Evolutionary conservation across 1,140 invertebrate genomes (phyloP).

Genomic region (Limonius californicus): DNA sequence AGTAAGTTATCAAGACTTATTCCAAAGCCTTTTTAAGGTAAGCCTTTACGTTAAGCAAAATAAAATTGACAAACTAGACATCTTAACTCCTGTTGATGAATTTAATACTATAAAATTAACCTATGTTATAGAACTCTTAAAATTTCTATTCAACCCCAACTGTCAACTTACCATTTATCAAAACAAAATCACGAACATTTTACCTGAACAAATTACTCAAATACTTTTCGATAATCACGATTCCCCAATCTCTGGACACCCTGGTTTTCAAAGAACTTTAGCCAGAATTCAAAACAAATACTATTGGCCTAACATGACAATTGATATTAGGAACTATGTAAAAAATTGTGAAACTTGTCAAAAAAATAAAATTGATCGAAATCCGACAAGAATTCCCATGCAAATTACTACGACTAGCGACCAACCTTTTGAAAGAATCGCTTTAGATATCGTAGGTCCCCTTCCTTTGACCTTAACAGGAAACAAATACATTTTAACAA

Average conservation of each 20-base stretch:
- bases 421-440: conserved; percentile 34
- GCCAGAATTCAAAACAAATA: neutral
- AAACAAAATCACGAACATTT: no score
- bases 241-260: neutral
- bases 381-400: conserved; percentile 17
- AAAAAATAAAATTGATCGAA: no score
- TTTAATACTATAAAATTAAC: neutral
- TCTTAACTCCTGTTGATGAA: neutral
- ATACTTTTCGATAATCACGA: neutral
- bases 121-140: neutral
- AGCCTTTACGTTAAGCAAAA: no score
- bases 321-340: conserved; percentile 18
- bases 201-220: neutral
- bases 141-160: neutral
- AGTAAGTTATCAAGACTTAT: no score
- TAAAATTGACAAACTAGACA: neutral
- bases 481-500: conserved; percentile 44
- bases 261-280: neutral
- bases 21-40: no score
- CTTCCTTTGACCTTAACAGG: conserved; percentile 28
- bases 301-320: conserved; percentile 10
- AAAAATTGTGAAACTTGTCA: no score
- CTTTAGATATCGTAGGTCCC: conserved; percentile 45
- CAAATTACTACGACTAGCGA: conserved; percentile 4
- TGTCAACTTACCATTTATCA: neutral